Conservation (phyloP, 2,888 invertebrate genomes). For the Papilio elwesi region DNA sequence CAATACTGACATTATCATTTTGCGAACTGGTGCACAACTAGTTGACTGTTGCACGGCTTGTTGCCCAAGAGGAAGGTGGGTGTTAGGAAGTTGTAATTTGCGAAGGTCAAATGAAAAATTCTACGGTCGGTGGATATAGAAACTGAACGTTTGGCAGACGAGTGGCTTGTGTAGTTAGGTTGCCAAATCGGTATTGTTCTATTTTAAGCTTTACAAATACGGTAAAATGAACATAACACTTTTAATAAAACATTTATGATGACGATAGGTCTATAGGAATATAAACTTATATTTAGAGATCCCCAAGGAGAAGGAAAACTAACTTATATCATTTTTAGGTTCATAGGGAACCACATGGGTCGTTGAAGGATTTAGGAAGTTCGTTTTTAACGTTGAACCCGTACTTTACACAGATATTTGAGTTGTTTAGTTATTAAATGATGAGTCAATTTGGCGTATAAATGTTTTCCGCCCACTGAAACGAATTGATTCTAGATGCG, state of each 20-base stretch:
- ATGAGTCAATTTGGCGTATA: slow-evolving; percentile 12
- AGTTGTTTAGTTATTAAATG: slow-evolving; percentile 23
- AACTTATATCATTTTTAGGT: no score
- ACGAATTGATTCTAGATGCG: slow-evolving; percentile 40
- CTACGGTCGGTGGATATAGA: slow-evolving; percentile 55
- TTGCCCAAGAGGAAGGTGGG: slow-evolving; percentile 70
- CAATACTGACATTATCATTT: slow-evolving; percentile 82
- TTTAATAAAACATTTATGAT: no score
- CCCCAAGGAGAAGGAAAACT: no score
- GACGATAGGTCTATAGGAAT: no score
- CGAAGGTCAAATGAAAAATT: slow-evolving; percentile 68
- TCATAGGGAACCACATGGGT: no score
- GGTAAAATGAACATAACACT: background rate
- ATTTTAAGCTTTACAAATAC: background rate
- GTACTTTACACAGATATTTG: no score
- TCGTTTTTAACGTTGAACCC: no score
- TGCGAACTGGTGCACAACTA: slow-evolving; percentile 80
- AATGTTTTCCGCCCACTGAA: slow-evolving; percentile 48
- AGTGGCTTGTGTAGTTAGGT: slow-evolving; percentile 44
- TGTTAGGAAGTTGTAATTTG: slow-evolving; percentile 69
- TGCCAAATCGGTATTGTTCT: background rate
- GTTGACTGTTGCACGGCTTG: slow-evolving; percentile 64
- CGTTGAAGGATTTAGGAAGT: no score
- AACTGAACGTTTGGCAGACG: slow-evolving; percentile 56
- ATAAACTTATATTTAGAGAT: no score